Percentiles rank a stretch among this genome's conserved stretches.
phyloP scores from a whole-genome alignment of 2,113 vertebrate genomes.

The Cacatua alba region DNA sequence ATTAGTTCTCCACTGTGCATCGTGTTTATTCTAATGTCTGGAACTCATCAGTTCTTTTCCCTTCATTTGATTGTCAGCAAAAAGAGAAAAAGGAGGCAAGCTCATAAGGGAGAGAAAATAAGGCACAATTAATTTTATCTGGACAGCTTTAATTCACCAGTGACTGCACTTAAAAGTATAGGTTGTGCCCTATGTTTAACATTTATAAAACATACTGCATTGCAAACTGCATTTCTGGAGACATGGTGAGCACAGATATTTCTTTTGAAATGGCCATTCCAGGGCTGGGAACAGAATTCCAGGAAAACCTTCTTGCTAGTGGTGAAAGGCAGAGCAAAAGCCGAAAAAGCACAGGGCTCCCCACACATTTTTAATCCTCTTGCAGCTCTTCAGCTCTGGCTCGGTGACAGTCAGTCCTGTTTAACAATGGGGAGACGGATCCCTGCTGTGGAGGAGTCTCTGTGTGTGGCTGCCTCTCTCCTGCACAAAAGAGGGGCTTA shows the following conservation, averaged over 20 bases:
- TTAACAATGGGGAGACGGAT: slow-evolving; percentile 30
- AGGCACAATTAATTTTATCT: neutral
- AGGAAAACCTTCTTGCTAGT: neutral
- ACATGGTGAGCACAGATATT: neutral
- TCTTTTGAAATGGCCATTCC: neutral
- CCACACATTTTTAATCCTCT: neutral
- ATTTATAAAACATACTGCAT: neutral
- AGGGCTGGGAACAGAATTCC: neutral
- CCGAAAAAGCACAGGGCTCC: neutral
- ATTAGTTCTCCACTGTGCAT: slow-evolving; percentile 30
- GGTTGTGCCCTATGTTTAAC: neutral
- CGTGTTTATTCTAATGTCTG: slow-evolving; percentile 47
- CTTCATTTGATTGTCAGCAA: slow-evolving; percentile 13
- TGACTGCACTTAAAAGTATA: neutral
- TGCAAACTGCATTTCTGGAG: neutral
- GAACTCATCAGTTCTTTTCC: slow-evolving; percentile 55
- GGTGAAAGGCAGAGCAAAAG: neutral
- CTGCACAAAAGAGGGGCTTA: neutral
- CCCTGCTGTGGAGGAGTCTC: neutral
- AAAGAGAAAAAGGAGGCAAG: neutral
- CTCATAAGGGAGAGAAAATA: neutral
- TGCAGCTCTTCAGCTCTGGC: neutral
- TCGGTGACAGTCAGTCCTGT: neutral
- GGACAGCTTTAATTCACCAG: neutral
- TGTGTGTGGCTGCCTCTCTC: slow-evolving; percentile 40